Conservation (phyloP, 1,140 invertebrate genomes). For the Drosophila sucinea region DNA sequence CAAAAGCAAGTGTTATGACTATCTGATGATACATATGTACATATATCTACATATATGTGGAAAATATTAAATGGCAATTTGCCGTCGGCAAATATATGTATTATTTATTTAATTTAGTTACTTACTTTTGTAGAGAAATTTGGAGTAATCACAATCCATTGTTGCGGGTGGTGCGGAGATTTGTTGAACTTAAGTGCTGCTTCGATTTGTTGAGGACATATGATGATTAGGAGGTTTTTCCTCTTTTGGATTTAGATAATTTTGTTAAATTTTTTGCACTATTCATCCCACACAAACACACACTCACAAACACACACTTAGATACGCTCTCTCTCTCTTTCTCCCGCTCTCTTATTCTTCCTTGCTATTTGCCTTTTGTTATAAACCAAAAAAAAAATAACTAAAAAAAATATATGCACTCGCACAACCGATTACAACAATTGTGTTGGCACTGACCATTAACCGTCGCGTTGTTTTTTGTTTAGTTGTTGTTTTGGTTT, state of each 20-base stretch:
- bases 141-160: constrained; percentile 22
- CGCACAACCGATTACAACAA: constrained; percentile 1
- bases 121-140: constrained; percentile 24
- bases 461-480: background rate
- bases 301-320: background rate
- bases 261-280: background rate
- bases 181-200: background rate
- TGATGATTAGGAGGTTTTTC: background rate
- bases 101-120: background rate
- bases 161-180: background rate
- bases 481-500: background rate
- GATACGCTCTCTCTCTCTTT: background rate
- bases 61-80: background rate
- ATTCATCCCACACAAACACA: background rate
- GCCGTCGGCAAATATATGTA: background rate
- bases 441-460: constrained; percentile 9
- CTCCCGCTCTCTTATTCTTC: background rate
- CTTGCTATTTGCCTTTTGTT: background rate
- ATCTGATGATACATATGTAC: background rate
- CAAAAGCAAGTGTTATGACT: constrained; percentile 12
- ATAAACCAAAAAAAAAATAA: background rate
- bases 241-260: background rate
- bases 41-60: background rate
- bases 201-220: background rate
- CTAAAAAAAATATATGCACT: background rate